A percentile compares a stretch with the other conserved stretches of the same genome.
Evolutionary conservation across 2,888 invertebrate species (phyloP).

Genomic region (Cyaniris semiargus): DNA sequence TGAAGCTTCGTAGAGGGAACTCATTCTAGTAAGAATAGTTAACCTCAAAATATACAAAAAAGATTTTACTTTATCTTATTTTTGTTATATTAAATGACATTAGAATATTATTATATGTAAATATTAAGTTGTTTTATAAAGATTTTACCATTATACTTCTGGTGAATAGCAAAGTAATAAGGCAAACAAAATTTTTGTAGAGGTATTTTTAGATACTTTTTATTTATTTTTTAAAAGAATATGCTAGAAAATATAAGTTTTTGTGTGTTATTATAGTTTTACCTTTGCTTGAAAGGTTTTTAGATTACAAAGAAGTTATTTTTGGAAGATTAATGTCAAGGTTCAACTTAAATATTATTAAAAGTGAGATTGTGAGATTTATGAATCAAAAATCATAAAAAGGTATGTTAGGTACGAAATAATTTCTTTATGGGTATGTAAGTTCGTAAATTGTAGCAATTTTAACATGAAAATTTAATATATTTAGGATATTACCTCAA

Average conservation of each 20-base stretch:
- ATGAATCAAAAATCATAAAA: background rate
- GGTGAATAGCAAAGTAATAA: background rate
- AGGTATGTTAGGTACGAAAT: background rate
- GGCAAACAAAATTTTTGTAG: background rate
- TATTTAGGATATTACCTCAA: background rate
- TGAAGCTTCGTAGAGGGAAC: slow-evolving; percentile 27
- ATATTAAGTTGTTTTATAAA: background rate
- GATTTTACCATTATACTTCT: background rate
- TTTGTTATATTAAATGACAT: background rate
- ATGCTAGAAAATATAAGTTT: background rate
- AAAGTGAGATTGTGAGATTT: background rate
- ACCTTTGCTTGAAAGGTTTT: background rate
- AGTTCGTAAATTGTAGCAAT: background rate
- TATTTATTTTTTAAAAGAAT: background rate
- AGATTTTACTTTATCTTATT: background rate
- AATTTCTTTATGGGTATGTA: background rate
- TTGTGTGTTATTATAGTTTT: too few relatives aligned
- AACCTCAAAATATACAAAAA: background rate
- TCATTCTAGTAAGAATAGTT: slow-evolving; percentile 24
- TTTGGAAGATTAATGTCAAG: background rate
- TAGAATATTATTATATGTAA: background rate
- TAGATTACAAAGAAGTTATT: background rate
- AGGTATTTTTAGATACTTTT: background rate
- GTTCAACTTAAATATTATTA: background rate
- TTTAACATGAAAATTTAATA: background rate